Evolutionary conservation across 2,113 vertebrate species (phyloP), one percentile per base, ranked within the genome.

Genomic region (Phylloscopus trochiloides): DNA sequence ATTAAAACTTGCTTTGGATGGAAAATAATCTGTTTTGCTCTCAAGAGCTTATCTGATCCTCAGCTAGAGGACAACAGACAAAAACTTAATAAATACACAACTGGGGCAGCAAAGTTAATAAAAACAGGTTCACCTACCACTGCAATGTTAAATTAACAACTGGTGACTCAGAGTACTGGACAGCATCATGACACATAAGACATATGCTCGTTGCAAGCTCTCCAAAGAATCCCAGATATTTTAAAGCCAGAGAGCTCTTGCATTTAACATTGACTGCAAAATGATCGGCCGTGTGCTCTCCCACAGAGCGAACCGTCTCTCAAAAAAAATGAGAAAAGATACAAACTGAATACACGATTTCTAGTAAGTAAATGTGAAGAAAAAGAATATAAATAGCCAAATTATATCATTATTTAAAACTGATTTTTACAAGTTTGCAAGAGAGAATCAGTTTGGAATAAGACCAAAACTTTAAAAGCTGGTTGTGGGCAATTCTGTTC

Each of bases 171-270:
- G 80, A 94, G 38, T 70, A 79, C 78, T 95, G 81, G 85, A 43
- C 90, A 95, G 82, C 34, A 48, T 92, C 80, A 82, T 90, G 78
- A 93, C 88, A 94, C 68, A 79, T 43, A 87, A 95, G 81, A 90
- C 62, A 77, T 83, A 93, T 82, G 38, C n/a, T 93, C 36, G 14
- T 18, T 94, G 65, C 86, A 93, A 75, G 57, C 61, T 82, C 40
- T 93, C 86, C 66, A 61, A 90, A 92, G 72, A 97, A 96, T 96
- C 75, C 31, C 67, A 93, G 88, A 36, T 88, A 96, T 92, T 94
- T 90, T 83, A 93, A 91, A 94, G 81, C 34, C 59, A 74, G 70
- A 66, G 32, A 55, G 28, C 63, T 75, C 61, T 55, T 68, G 52
- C 54, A 71, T 86, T 59, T 74, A 87, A 22, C 42, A 36, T 51